Conservation (phyloP, 1,140 invertebrate species). For the Platorchestia sp. region DNA sequence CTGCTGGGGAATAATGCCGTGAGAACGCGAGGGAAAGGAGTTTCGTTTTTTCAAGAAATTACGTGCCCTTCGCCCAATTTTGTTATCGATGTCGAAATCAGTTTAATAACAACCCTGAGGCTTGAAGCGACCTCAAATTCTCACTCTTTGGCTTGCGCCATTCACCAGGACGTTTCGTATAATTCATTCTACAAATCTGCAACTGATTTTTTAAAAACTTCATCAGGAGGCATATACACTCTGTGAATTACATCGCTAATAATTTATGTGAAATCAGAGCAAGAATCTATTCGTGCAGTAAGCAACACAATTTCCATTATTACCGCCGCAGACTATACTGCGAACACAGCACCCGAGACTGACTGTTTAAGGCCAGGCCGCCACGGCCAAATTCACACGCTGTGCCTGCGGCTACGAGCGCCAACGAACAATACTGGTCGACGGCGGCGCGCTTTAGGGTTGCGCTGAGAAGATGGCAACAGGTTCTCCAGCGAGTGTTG, state of each 20-base stretch:
- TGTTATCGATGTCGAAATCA: neutral
- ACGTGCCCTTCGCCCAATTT: neutral
- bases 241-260: neutral
- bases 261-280: neutral
- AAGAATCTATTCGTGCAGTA: neutral
- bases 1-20: neutral
- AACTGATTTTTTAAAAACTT: neutral
- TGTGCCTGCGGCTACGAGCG: neutral
- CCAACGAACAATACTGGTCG: slow-evolving; percentile 21
- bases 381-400: neutral
- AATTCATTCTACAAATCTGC: neutral
- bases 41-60: neutral
- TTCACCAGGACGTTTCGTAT: neutral
- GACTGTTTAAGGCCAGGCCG: neutral
- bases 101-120: neutral
- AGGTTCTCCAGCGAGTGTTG: slow-evolving; percentile 44
- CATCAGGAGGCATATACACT: neutral
- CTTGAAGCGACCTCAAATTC: neutral
- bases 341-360: neutral
- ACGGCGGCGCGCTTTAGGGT: slow-evolving; percentile 14
- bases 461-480: slow-evolving; percentile 29
- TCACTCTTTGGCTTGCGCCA: neutral
- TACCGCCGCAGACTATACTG: neutral
- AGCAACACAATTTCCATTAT: neutral
- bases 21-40: neutral